Conservation (phyloP, 2,888 invertebrate species). For the Coremacera marginata region DNA sequence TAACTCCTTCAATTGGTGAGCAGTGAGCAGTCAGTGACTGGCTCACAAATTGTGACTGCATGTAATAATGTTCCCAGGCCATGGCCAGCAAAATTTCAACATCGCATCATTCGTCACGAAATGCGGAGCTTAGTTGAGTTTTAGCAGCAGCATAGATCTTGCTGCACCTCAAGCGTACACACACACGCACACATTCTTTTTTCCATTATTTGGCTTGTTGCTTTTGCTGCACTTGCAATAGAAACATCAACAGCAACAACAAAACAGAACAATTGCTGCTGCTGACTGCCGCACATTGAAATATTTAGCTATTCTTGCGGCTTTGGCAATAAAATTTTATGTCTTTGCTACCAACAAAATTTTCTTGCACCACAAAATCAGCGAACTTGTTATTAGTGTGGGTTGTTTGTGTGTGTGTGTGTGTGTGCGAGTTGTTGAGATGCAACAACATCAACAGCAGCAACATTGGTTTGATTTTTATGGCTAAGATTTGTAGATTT, state of each 20-base stretch:
- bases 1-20: too few relatives aligned
- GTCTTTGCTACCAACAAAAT: constrained; percentile 57
- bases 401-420: background rate
- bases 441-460: background rate
- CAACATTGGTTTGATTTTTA: background rate
- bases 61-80: too few relatives aligned
- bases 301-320: constrained; percentile 41
- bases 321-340: constrained; percentile 64
- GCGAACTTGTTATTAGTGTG: background rate
- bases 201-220: too few relatives aligned
- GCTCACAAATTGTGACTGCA: too few relatives aligned
- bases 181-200: too few relatives aligned
- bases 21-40: too few relatives aligned
- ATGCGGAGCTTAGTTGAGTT: too few relatives aligned
- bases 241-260: constrained; percentile 15
- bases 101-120: too few relatives aligned
- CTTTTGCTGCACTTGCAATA: background rate
- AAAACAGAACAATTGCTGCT: background rate
- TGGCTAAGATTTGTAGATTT: too few relatives aligned
- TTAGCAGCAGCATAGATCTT: background rate
- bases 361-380: constrained; percentile 41
- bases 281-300: constrained; percentile 3
- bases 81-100: too few relatives aligned
- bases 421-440: constrained; percentile 46
- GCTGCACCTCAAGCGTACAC: constrained; percentile 13